Evolutionary conservation across 2,888 invertebrate species (phyloP).

Genomic region (Tetragonula carbonaria): DNA sequence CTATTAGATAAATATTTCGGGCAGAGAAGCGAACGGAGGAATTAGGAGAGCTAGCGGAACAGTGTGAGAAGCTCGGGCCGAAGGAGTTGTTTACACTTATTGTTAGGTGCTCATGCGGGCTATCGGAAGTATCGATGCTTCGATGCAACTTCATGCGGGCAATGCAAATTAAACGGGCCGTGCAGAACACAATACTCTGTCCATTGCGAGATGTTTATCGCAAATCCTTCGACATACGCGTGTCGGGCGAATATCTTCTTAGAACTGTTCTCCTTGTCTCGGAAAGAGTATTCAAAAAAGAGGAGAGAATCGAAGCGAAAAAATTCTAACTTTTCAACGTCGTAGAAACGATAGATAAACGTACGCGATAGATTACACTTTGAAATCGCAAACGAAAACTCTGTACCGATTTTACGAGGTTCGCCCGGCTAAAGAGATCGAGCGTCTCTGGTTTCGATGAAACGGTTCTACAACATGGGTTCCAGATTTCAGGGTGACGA

Average conservation of each 20-base stretch:
- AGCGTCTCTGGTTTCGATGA: conserved; percentile 30
- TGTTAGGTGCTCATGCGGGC: conserved; percentile 76
- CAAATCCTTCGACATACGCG: neutral
- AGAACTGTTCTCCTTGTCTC: neutral
- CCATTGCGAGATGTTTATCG: conserved; percentile 9
- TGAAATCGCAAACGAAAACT: neutral
- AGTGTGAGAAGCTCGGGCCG: conserved; percentile 10
- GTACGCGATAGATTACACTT: neutral
- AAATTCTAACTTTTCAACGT: neutral
- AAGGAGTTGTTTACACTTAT: conserved; percentile 44
- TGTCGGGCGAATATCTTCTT: neutral
- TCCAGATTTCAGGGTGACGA: conserved; percentile 81
- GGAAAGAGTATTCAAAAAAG: neutral
- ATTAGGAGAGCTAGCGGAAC: neutral
- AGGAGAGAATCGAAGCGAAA: too few species aligned
- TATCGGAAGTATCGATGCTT: conserved; percentile 80
- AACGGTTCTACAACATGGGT: conserved; percentile 64
- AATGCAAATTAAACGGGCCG: conserved; percentile 54
- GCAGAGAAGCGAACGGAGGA: neutral
- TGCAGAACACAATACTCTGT: conserved; percentile 28
- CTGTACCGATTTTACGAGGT: conserved; percentile 7
- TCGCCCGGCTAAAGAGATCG: conserved; percentile 34
- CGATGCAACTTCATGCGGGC: conserved; percentile 67
- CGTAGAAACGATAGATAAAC: too few species aligned
- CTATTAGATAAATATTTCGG: too few species aligned